These are phyloP conservation scores for Sylvietta virens DNA, from an alignment of 2,113 vertebrate genomes.

Conservation along the genomic window DNA sequence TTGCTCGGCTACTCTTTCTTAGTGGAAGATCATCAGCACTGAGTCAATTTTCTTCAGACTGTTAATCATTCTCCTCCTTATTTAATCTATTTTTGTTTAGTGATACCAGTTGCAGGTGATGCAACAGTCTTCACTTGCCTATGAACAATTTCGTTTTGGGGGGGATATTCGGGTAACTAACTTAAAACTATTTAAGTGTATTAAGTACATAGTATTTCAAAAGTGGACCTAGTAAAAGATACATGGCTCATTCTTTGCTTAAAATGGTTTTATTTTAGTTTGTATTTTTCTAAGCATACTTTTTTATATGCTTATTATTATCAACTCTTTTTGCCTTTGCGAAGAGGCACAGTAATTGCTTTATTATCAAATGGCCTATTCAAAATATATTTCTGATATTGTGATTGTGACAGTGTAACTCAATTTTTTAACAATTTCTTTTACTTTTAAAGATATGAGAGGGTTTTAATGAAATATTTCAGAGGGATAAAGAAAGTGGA, in stretches of 20 bases:
- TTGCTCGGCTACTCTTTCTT: not conserved
- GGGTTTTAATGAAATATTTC: not conserved
- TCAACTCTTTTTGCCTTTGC: not conserved
- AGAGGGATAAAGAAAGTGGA: not conserved
- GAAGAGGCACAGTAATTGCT: not conserved
- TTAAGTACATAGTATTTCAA: not conserved
- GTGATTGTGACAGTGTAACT: not conserved
- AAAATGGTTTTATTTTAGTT: not conserved
- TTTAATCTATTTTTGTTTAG: not conserved
- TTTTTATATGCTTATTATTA: not conserved
- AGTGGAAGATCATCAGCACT: not conserved
- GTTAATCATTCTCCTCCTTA: not conserved
- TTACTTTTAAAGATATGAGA: not conserved
- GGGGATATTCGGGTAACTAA: not conserved
- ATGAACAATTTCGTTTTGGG: not conserved
- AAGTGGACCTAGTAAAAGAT: not conserved
- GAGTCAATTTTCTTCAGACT: not conserved
- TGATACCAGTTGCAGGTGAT: not conserved
- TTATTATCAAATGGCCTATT: not conserved
- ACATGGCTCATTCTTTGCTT: not conserved
- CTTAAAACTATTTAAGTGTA: not conserved
- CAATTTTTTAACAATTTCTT: not conserved
- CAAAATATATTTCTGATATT: not conserved
- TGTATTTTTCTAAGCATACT: not conserved
- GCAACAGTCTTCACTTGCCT: not conserved